These are phyloP conservation scores for Theocolax elegans DNA, from an alignment of 1,140 invertebrate genomes.

Conservation along the genomic window DNA sequence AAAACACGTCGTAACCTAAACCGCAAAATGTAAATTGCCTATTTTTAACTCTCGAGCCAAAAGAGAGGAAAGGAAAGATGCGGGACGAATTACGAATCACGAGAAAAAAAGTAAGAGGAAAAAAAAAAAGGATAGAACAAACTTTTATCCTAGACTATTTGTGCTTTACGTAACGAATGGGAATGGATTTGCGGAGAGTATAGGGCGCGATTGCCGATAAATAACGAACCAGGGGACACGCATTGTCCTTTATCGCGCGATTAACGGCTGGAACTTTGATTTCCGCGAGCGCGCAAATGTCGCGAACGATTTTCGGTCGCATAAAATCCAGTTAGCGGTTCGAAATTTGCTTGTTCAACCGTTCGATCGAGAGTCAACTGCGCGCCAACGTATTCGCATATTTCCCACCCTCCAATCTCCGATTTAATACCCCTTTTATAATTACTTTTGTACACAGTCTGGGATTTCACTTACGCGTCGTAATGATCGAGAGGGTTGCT, in stretches of 20 bases:
- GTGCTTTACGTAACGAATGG: no score
- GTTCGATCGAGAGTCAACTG: conserved; percentile 11
- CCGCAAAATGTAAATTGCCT: conserved; percentile 18
- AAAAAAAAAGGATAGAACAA: no score
- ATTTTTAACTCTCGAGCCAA: background rate
- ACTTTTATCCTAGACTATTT: no score
- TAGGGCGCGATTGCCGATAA: conserved; percentile 14
- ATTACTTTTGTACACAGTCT: no score
- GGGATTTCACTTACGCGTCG: no score
- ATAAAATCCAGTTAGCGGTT: conserved; percentile 25
- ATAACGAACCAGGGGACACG: background rate
- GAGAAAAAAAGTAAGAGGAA: no score
- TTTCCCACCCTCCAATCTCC: background rate
- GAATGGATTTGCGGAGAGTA: no score
- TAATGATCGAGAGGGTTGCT: no score
- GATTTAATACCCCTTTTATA: no score
- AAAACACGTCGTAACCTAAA: background rate
- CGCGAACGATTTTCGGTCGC: background rate
- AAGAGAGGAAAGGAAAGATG: no score
- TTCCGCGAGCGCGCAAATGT: conserved; percentile 5
- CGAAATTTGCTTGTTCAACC: background rate
- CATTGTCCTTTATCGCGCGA: conserved; percentile 7
- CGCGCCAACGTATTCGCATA: background rate
- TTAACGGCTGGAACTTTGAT: conserved; percentile 27
- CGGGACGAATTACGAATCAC: no score